phyloP scores from a whole-genome alignment of 2,113 vertebrate species.

The Prionailurus viverrinus region DNA sequence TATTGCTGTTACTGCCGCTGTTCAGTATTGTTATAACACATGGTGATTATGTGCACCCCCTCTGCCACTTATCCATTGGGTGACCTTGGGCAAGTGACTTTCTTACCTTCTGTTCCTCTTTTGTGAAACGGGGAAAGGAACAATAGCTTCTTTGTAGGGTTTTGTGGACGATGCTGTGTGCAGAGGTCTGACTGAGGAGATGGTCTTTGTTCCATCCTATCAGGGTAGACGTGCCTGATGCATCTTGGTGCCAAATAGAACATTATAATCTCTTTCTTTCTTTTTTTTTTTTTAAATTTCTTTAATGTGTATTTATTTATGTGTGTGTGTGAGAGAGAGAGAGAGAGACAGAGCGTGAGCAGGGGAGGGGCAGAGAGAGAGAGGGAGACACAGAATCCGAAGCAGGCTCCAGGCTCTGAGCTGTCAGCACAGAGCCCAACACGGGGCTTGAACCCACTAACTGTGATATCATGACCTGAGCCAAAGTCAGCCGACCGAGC shows the following conservation, averaged over 20 bases:
- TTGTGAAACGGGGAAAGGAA: neutral
- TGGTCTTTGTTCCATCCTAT: neutral
- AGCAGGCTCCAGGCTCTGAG: no score
- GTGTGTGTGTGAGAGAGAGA: no score
- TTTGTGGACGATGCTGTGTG: neutral
- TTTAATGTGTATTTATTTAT: no score
- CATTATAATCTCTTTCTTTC: neutral
- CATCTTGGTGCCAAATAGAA: neutral
- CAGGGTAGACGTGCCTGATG: neutral
- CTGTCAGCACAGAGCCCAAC: no score
- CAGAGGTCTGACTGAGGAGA: neutral
- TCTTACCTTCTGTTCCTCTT: neutral
- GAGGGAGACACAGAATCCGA: no score
- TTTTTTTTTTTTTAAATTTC: neutral
- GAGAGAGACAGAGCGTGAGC: no score
- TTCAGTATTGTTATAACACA: neutral
- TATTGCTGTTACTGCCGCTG: neutral
- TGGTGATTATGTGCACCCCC: neutral
- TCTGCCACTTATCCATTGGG: neutral
- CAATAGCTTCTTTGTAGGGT: neutral
- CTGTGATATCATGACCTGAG: no score
- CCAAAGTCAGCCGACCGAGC: no score
- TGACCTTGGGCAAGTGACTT: neutral
- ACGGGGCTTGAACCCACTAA: no score
- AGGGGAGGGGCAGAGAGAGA: no score